phyloP scores from a whole-genome alignment of 2,797 vertebrate species.

The Lagorchestes hirsutus region DNA sequence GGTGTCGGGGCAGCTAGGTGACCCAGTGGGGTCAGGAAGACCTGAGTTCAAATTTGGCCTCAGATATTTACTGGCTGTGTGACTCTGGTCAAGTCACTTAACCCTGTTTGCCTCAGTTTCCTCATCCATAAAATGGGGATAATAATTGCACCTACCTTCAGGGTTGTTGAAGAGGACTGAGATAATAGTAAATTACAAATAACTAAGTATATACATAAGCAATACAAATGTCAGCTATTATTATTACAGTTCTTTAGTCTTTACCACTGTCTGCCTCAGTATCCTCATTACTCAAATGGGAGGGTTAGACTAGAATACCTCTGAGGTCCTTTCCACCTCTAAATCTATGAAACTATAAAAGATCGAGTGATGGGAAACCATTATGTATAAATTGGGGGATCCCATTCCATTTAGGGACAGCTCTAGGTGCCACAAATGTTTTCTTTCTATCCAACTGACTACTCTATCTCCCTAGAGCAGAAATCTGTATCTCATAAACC shows the following conservation, averaged over 20 bases:
- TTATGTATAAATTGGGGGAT: accelerated
- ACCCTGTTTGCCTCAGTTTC: neutral
- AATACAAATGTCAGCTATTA: no score
- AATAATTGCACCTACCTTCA: neutral
- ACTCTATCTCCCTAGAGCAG: neutral
- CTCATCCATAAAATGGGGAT: neutral
- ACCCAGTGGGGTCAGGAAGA: neutral
- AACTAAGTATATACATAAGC: no score
- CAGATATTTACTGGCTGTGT: neutral
- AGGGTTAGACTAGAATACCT: neutral
- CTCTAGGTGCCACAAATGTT: neutral
- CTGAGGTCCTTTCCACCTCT: neutral
- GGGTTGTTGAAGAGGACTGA: neutral
- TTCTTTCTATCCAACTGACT: neutral
- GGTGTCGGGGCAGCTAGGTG: neutral
- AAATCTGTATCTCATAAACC: neutral
- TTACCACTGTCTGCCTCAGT: neutral
- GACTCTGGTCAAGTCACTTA: neutral
- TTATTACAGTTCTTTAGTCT: neutral
- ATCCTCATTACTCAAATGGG: no score
- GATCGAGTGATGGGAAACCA: neutral
- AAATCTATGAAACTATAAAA: no score
- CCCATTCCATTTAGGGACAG: neutral
- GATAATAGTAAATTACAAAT: neutral
- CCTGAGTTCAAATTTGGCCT: neutral